Conservation (phyloP, 2,113 vertebrate genomes). For the Peromyscus leucopus region DNA sequence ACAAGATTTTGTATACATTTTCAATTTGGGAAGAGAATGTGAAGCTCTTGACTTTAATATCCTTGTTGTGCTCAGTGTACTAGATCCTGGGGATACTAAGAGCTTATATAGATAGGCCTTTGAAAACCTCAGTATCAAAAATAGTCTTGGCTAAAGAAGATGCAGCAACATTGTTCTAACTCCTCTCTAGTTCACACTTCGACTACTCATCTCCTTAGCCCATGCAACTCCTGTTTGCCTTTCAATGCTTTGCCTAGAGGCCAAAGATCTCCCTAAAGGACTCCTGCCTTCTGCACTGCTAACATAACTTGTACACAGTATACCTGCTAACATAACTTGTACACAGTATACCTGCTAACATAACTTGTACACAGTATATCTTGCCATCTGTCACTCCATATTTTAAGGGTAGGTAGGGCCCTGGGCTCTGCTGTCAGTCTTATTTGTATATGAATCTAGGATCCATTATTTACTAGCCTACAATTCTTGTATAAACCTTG, state of each 20-base stretch:
- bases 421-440: background rate
- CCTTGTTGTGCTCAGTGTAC: background rate
- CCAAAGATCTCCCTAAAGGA: background rate
- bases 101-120: background rate
- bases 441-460: background rate
- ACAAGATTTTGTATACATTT: background rate
- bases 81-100: background rate
- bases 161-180: background rate
- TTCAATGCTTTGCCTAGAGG: background rate
- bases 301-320: background rate
- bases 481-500: no score
- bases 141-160: background rate
- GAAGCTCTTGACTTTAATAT: background rate
- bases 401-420: background rate
- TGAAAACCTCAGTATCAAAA: constrained; percentile 20
- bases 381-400: background rate
- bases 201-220: background rate
- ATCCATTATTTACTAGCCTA: background rate
- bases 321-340: background rate
- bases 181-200: background rate
- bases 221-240: background rate
- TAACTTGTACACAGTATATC: background rate
- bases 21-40: background rate
- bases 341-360: no score
- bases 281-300: background rate